Evolutionary conservation across 2,888 invertebrate genomes (phyloP).

Genomic region (Pilophorus perplexus): DNA sequence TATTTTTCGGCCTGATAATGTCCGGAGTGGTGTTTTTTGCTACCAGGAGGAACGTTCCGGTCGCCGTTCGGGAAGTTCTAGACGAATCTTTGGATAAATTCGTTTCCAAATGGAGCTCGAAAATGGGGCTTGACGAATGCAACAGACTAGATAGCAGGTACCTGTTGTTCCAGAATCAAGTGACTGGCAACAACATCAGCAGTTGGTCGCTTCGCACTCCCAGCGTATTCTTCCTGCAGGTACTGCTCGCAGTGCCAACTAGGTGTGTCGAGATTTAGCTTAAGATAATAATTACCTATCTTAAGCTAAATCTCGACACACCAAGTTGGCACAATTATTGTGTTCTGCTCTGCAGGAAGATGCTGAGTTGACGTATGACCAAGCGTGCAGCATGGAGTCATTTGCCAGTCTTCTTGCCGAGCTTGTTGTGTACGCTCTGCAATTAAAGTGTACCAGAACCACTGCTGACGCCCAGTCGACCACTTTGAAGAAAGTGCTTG

Average conservation of each 20-base stretch:
- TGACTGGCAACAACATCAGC: background rate
- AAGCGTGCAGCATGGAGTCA: background rate
- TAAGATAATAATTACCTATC: no score
- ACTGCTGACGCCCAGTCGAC: background rate
- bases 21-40: background rate
- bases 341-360: no score
- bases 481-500: background rate
- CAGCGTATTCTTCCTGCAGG: background rate
- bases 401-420: background rate
- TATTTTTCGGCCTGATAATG: background rate
- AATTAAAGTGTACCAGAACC: background rate
- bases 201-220: background rate
- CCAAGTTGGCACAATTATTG: no score
- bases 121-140: background rate
- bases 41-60: background rate
- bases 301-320: no score
- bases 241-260: no score
- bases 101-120: background rate
- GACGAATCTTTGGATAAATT: background rate
- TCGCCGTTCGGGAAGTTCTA: background rate
- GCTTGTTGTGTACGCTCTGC: constrained; percentile 2
- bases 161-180: background rate
- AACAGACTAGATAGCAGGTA: background rate
- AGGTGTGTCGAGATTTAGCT: no score
- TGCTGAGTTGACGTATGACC: background rate